These are phyloP conservation scores for Elephas maximus DNA, from an alignment of 2,113 vertebrate genomes.

Conservation along the genomic window DNA sequence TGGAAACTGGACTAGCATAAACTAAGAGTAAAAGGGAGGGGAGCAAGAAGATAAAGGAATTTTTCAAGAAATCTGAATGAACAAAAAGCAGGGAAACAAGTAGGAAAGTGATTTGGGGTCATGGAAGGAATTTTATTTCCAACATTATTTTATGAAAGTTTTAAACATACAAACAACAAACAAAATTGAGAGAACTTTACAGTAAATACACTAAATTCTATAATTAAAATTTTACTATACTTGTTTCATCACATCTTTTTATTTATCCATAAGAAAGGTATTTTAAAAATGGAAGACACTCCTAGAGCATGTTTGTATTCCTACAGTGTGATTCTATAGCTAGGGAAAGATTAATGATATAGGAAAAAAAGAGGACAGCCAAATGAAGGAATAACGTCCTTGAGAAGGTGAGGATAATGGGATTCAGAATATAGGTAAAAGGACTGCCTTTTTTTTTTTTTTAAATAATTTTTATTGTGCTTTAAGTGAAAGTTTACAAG, in stretches of 20 bases:
- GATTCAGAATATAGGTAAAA: background rate
- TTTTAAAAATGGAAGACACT: conserved; percentile 17
- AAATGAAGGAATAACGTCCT: background rate
- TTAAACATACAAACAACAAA: background rate
- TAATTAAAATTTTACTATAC: background rate
- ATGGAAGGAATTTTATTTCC: conserved; percentile 43
- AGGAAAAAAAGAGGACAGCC: background rate
- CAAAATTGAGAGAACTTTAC: conserved; percentile 5
- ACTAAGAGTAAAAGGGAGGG: background rate
- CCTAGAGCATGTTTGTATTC: background rate
- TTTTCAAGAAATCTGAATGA: background rate
- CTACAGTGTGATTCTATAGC: background rate
- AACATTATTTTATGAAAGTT: conserved; percentile 18
- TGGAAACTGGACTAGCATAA: background rate
- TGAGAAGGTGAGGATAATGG: background rate
- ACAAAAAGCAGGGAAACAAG: conserved; percentile 23
- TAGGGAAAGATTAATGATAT: background rate
- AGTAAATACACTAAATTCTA: conserved; percentile 8
- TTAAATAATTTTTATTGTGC: no score
- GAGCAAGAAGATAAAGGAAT: background rate
- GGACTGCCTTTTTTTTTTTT: no score
- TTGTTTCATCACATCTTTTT: conserved; percentile 24
- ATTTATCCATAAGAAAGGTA: background rate
- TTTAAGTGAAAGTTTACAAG: no score
- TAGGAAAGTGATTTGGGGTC: background rate